These are phyloP conservation scores for Ovibos moschatus DNA, from an alignment of 2,113 vertebrate genomes.

Conservation along the genomic window DNA sequence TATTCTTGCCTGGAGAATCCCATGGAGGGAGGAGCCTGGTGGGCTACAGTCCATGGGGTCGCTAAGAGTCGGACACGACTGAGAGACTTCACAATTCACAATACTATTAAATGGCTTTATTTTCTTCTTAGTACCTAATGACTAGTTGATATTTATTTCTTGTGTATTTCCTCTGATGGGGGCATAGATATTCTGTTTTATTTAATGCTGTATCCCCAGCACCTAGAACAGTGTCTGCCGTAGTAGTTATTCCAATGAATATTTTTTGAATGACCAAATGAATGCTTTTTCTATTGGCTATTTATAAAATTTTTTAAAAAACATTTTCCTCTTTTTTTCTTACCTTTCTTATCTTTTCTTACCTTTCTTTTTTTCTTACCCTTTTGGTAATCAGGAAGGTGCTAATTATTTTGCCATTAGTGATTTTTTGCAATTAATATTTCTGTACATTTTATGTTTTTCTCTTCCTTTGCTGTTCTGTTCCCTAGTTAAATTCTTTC, in stretches of 20 bases:
- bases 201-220: not conserved
- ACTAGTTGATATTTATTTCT: not conserved
- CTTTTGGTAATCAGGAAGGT: not conserved
- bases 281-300: not conserved
- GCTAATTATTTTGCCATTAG: not conserved
- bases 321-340: not conserved
- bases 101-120: not conserved
- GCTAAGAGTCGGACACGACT: no score
- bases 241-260: not conserved
- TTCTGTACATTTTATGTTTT: not conserved
- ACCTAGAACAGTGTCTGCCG: not conserved
- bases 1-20: no score
- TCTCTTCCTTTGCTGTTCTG: not conserved
- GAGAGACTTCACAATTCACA: no score
- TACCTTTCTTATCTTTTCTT: no score
- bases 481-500: constrained; percentile 6
- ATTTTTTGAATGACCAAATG: not conserved
- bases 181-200: not conserved
- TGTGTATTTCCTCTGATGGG: not conserved
- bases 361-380: no score
- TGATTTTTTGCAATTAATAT: not conserved
- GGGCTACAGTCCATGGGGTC: no score
- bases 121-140: not conserved
- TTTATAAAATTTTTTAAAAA: not conserved
- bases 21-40: no score